Evolutionary conservation across 2,113 vertebrate species (phyloP).

Genomic region (Ailurus styani): DNA sequence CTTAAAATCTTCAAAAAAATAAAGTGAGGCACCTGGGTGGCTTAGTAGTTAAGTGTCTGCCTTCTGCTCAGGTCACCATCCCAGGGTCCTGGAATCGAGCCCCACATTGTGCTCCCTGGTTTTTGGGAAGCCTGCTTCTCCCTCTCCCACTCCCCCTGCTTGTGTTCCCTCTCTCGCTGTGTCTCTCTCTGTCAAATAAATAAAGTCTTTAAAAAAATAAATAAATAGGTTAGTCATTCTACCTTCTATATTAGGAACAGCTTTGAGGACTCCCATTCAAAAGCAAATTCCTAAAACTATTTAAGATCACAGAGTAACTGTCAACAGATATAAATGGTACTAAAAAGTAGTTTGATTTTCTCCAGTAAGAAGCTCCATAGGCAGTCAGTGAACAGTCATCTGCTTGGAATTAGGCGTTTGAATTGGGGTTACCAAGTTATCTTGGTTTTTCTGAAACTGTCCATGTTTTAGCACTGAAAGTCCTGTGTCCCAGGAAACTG

Average conservation of each 20-base stretch:
- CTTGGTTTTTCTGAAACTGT: neutral
- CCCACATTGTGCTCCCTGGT: too few relatives aligned
- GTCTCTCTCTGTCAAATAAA: too few relatives aligned
- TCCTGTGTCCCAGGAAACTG: neutral
- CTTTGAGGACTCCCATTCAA: neutral
- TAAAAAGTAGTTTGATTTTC: neutral
- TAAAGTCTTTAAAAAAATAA: too few relatives aligned
- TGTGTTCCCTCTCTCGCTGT: too few relatives aligned
- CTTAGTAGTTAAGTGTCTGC: too few relatives aligned
- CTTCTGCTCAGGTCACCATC: too few relatives aligned
- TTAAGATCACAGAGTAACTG: neutral
- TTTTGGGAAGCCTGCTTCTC: too few relatives aligned
- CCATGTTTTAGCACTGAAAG: neutral
- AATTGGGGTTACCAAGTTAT: neutral
- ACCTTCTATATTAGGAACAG: neutral
- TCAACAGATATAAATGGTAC: neutral
- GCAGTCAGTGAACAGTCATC: neutral
- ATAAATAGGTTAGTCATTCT: neutral
- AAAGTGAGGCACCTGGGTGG: too few relatives aligned
- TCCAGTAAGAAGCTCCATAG: neutral
- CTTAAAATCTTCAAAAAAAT: too few relatives aligned
- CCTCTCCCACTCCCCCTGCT: too few relatives aligned
- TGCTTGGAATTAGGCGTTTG: neutral
- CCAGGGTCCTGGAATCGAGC: too few relatives aligned
- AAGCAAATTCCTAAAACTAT: neutral